Evolutionary conservation across 2,113 vertebrate species (phyloP).

Genomic region (Chionodraco myersi): DNA sequence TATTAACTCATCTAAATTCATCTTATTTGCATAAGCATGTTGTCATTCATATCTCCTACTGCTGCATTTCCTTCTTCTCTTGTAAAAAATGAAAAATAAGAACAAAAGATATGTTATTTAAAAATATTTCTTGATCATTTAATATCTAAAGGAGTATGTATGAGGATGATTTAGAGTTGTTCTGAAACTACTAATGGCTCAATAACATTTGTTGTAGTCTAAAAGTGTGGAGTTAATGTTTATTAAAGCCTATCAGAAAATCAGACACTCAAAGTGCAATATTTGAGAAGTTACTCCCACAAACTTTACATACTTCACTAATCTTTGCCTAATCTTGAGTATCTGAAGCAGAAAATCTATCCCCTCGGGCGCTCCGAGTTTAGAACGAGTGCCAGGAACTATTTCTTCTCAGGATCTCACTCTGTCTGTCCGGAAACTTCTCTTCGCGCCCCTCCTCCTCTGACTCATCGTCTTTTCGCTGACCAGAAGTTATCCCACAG

Average conservation of each 20-base stretch:
- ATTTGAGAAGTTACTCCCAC: not conserved
- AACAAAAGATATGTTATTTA: too few species aligned
- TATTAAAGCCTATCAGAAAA: not conserved
- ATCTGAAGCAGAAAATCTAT: not conserved
- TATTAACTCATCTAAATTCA: not conserved
- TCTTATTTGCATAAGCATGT: not conserved
- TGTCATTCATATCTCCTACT: not conserved
- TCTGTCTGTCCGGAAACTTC: not conserved
- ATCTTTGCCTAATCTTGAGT: not conserved
- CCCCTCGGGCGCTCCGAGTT: not conserved
- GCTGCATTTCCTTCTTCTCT: not conserved
- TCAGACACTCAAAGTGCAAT: not conserved
- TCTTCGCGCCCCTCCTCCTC: constrained; percentile 12
- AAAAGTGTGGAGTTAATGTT: not conserved
- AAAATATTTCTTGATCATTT: not conserved
- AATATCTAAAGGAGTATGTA: not conserved
- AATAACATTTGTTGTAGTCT: not conserved
- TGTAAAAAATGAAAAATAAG: too few species aligned
- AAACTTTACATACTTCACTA: not conserved
- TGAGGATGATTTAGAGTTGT: too few species aligned
- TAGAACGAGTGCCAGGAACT: constrained; percentile 3
- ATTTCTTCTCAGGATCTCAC: not conserved
- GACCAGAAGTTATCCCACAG: constrained; percentile 45
- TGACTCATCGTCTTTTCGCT: constrained; percentile 55
- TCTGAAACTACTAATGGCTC: not conserved